phyloP scores from a whole-genome alignment of 2,888 invertebrate genomes.

The Pristionchus fissidentatus region DNA sequence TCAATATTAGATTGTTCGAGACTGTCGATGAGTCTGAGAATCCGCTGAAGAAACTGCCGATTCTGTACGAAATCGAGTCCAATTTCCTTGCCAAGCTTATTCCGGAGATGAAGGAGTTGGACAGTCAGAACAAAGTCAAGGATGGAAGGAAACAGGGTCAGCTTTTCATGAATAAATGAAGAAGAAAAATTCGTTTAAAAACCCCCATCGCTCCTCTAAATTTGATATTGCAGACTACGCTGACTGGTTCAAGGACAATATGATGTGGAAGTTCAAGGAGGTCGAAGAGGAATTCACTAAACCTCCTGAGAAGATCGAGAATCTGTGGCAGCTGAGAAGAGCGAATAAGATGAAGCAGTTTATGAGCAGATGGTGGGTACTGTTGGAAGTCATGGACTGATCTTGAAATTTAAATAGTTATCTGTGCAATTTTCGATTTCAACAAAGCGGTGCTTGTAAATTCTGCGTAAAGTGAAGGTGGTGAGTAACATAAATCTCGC shows the following conservation, averaged over 20 bases:
- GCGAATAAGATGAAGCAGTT: slow-evolving; percentile 63
- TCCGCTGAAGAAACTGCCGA: slow-evolving; percentile 57
- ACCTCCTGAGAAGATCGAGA: slow-evolving; percentile 65
- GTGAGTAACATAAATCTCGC: not conserved
- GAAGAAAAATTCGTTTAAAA: not conserved
- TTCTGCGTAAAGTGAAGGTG: not conserved
- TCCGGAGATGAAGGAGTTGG: slow-evolving; percentile 61
- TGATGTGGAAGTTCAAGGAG: slow-evolving; percentile 66
- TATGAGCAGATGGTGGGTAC: slow-evolving; percentile 64
- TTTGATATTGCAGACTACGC: slow-evolving; percentile 57
- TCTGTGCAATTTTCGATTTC: not conserved
- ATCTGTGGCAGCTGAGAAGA: slow-evolving; percentile 62
- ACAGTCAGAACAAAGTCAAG: slow-evolving; percentile 54
- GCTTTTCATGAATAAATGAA: not conserved
- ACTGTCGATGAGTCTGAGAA: slow-evolving; percentile 45
- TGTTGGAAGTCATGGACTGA: too few relatives aligned
- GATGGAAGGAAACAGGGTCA: slow-evolving; percentile 56
- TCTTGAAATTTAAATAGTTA: too few relatives aligned
- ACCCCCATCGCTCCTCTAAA: not conserved
- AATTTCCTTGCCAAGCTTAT: slow-evolving; percentile 64
- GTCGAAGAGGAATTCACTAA: slow-evolving; percentile 66
- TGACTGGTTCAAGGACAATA: slow-evolving; percentile 56
- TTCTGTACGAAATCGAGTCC: slow-evolving; percentile 63
- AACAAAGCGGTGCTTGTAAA: slow-evolving; percentile 38
- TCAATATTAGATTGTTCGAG: slow-evolving; percentile 39